Base-by-base conservation (phyloP, 2,888 invertebrate genomes). In the Epistrophe eligans region DNA sequence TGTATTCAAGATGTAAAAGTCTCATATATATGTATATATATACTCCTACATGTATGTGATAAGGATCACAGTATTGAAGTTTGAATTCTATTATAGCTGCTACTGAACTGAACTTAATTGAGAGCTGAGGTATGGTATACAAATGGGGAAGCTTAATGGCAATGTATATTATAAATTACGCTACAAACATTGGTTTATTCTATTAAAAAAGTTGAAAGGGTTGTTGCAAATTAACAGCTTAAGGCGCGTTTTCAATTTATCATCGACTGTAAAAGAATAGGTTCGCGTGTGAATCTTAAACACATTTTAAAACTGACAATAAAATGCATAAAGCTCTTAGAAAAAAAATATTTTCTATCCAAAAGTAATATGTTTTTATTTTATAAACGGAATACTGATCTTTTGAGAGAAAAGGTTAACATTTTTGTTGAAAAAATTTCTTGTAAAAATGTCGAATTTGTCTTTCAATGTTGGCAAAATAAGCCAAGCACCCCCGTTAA, bases 61-160 rank as follows among this genome's bases (percentile, higher is more conserved):
- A 66, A 66, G 66, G 32, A 66, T 66, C 45, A 48, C 11, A 48
- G 48, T 66, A 17, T 66, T 48, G 48, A 66, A 48, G 48, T 66
- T 66, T 66, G 32, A 48, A 66, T 66, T 66, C 32, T 66, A 48
- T 66, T 66, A 64, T 45, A 13, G n/a, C n/a, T n/a, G n/a, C 40
- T 43, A 45, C 15, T 43, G 24, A 28, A 64, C 9, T 35, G 35
- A 17, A 38, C 58, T 17, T 9, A 35, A n/a, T 2, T 17, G 48
- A 17, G 4, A 7, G 24, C 17, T 17, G 48, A 15, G 24, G 10
- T 28, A 24, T 24, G n/a, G n/a, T n/a, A 24, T 24, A 32, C 28
- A 55, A 55, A 55, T n/a, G 24, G 40, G 62, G 43, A 9, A 11
- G 24, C 62, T 4, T 62, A 62, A 62, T 40, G 62, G 24, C 24